Evolutionary conservation across 2,113 vertebrate genomes (phyloP).

Genomic region (Phasianus colchicus): DNA sequence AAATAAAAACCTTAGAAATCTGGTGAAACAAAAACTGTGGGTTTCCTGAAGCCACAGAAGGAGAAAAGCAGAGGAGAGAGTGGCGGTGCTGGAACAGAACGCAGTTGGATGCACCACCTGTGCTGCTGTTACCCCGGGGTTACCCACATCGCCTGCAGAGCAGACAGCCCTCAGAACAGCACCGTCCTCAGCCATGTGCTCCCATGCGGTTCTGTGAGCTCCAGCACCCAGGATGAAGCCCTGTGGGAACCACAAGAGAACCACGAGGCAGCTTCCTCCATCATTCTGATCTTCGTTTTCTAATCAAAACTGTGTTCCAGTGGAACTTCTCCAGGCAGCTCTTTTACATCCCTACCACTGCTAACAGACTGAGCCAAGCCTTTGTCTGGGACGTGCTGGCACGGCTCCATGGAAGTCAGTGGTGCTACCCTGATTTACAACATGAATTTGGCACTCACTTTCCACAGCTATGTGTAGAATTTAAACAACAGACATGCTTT

Average conservation of each 20-base stretch:
- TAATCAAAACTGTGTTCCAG: neutral
- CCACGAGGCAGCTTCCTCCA: neutral
- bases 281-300: neutral
- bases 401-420: neutral
- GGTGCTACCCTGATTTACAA: neutral
- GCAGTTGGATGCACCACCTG: fast-evolving
- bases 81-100: fast-evolving
- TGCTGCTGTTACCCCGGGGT: fast-evolving
- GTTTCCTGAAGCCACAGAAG: neutral
- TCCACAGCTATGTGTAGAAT: neutral
- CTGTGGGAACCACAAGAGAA: fast-evolving
- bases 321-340: neutral
- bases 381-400: slow-evolving; percentile 16
- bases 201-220: fast-evolving
- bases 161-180: neutral
- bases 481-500: neutral
- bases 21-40: neutral
- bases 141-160: fast-evolving
- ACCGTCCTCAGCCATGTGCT: neutral
- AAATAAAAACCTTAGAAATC: neutral
- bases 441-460: neutral
- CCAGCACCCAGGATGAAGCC: neutral
- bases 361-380: neutral
- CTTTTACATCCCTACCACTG: neutral
- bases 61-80: neutral